Base-by-base conservation (phyloP, 2,888 invertebrate genomes). In the Lagria hirta region DNA sequence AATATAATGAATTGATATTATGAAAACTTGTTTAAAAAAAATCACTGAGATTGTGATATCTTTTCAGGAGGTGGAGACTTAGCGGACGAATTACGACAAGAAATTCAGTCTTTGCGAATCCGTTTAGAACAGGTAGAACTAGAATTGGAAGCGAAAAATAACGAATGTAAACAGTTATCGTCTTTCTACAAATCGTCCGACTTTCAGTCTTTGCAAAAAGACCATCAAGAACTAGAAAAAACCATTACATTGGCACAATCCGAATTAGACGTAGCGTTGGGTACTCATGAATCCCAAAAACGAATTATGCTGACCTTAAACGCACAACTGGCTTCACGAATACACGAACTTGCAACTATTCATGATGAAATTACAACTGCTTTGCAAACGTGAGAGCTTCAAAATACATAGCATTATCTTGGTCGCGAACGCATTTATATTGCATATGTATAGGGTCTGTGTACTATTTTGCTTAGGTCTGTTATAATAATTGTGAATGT, bases 311-410 rank as follows among this genome's bases (percentile, higher is more conserved):
- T 88, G 61, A 87, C 88, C 20, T 74, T 90, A 57, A 91, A 87
- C 72, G 83, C 86, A 59, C 90, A 92, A 74, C 79, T 91, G 62
- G 88, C 89, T 36, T 74, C 83, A 43, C 83, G 86, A 63, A 81
- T 90, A 48, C 86, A 87, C 63, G 88, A 88, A 68, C 75, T 90
- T 72, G 85, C 81, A 53, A 83, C 83, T 52, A 84, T 89, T 72
- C 89, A 89, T 75, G 83, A 85, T 71, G 90, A 90, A 78, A 82
- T 89, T 60, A 81, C 82, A 64, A 83, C 84, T n/a, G 86, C 87
- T 44, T 67, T 88, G 72, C 85, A 85, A 69, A 85, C 86, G 79
- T 68, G 68, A 68, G 59, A 60, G 34, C 48, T 51, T 43, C 51
- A 26, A 17, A 22, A 43, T 21, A 41, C 54, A 32, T 50, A 54